Base-by-base conservation (phyloP, 2,888 invertebrate species). In the Octonoba sinensis region DNA sequence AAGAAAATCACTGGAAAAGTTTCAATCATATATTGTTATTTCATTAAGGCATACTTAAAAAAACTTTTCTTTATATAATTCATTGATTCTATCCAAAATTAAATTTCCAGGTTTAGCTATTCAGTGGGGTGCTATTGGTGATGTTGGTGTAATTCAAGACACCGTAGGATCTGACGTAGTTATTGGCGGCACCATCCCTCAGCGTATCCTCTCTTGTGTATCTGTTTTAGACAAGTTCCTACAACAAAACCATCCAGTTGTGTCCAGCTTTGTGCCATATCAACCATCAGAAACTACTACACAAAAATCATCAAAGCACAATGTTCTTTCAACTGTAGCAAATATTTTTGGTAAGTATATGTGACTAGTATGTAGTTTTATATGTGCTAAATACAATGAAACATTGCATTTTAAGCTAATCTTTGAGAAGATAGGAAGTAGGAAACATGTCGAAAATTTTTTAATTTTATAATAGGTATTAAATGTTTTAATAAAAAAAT, bases 71-170 rank as follows among this genome's bases (percentile, higher is more conserved):
- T 36, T 36, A 1, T 36, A 36, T 36, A 36, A 11, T 36, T 36
- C 8, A 36, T 36, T 36, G 36, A 36, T 36, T 6, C 4, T 36
- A 36, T 11, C 8, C 36, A 36, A 36, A 36, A 36, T 36, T 36
- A 36, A 36, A 36, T 20, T 36, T 56, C 8, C 49, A 89, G 89
- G 88, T 0, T 88, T 93, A 67, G 96, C 98, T 57, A 95, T 99
- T 86, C 99, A 99, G 89, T 99, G 99, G 99, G 99, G 99, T 85
- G 99, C 98, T 83, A 95, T 99, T 87, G 99, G 97, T 78, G 99
- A 99, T 89, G 97, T 97, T 57, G 99, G 99, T 71, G 91, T 99
- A 76, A 92, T 99, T 83, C 90, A 95, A 87, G 96, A 97, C 87
- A 94, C 93, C 64, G 94, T 97, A 92, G 91, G 96, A 64, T 95